Conservation (phyloP, 2,888 invertebrate genomes). For the Chaitophorus viminalis region DNA sequence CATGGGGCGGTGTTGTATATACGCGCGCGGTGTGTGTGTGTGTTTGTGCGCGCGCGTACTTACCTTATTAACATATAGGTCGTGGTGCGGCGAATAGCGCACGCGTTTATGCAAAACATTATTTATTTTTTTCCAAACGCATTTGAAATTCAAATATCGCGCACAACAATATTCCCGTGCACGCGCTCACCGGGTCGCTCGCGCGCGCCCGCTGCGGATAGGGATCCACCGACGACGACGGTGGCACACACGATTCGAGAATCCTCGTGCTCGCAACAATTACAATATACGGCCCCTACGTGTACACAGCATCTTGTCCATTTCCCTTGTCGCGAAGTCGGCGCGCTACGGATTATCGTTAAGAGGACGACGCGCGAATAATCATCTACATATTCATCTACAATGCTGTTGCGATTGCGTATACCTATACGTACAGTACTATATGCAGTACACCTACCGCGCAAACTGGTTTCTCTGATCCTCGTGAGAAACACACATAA, state of each 20-base stretch:
- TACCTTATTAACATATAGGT: constrained; percentile 38
- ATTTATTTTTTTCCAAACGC: constrained; percentile 38
- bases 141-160: constrained; percentile 57
- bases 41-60: background rate
- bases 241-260: constrained; percentile 32
- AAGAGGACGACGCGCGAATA: constrained; percentile 5
- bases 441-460: background rate
- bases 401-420: background rate
- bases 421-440: too few species aligned
- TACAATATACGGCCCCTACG: background rate
- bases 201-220: background rate
- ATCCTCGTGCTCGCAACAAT: constrained; percentile 23
- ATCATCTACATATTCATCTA: constrained; percentile 32
- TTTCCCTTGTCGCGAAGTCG: background rate
- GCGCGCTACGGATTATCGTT: background rate
- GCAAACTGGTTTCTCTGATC: constrained; percentile 56
- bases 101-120: constrained; percentile 58
- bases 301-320: too few species aligned
- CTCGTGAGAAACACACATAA: constrained; percentile 42
- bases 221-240: constrained; percentile 3
- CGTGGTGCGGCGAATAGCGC: background rate
- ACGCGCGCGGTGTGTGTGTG: background rate
- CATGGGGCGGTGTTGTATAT: background rate
- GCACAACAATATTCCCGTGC: background rate
- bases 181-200: background rate